A percentile compares a stretch with the other conserved stretches of the same genome.
These are phyloP conservation scores for Noctua janthina DNA, from an alignment of 2,888 invertebrate species.

Conservation along the genomic window DNA sequence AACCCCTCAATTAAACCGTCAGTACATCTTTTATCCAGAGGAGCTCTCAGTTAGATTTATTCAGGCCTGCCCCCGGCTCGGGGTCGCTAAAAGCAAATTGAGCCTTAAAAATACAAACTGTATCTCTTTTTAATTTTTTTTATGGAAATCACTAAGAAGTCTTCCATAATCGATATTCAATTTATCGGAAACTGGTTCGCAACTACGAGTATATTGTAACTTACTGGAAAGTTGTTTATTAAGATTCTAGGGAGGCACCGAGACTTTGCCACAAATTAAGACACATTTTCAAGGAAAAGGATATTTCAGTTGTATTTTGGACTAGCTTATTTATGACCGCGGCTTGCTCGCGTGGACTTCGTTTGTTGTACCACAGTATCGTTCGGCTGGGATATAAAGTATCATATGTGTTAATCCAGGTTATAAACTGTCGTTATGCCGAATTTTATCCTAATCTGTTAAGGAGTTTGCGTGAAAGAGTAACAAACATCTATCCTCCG, in stretches of 20 bases:
- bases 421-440: not conserved
- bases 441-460: not conserved
- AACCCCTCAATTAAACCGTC: constrained; percentile 55
- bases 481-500: too few species aligned
- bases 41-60: constrained; percentile 63
- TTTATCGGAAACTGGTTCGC: constrained; percentile 47
- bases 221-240: constrained; percentile 37
- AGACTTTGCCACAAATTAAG: constrained; percentile 28
- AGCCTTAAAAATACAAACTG: constrained; percentile 68
- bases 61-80: constrained; percentile 50
- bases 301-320: not conserved
- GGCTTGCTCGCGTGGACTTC: not conserved
- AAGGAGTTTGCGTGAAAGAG: too few species aligned
- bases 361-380: not conserved
- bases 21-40: constrained; percentile 57
- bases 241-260: constrained; percentile 9
- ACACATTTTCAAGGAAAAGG: not conserved
- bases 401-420: not conserved
- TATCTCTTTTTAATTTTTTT: constrained; percentile 62
- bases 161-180: constrained; percentile 63
- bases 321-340: not conserved
- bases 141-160: constrained; percentile 64
- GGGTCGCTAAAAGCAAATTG: constrained; percentile 69
- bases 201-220: constrained; percentile 23
- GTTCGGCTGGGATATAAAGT: not conserved